Base-by-base conservation (phyloP, 2,797 vertebrate genomes). In the Ctenopoma kingsleyae region DNA sequence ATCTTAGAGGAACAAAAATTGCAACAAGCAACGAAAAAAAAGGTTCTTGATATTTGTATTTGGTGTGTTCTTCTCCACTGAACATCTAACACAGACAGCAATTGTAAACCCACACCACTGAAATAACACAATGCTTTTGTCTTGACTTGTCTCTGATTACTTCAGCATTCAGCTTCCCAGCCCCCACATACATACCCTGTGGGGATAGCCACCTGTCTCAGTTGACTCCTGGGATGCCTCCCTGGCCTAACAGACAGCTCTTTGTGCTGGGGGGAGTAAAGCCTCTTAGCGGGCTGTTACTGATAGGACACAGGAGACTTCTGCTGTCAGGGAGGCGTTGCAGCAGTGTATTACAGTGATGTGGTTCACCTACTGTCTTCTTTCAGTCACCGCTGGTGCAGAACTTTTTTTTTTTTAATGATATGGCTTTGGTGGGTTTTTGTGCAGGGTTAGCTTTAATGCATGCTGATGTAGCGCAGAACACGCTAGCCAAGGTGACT, bases 181-280 rank as follows among this genome's bases (percentile, higher is more conserved):
- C 87, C 89, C 91, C 90, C 90, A 68, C 77, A 54, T 71, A 86
- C 83, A 88, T 77, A 67, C 90, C 87, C 89, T 73, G 74, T 84
- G 89, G 91, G 91, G 85, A 90, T 89, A 83, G 90, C 91, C 93
- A 94, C 93, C 93, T 93, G 93, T 91, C 92, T 80, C 58, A 35
- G 56, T 72, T 65, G 82, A 88, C 89, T 90, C 84, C 84, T 78
- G 81, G 82, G 89, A 89, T 81, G 73, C 70, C 74, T 85, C 63
- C 40, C 20, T 52, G 76, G 82, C 50, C 89, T 50, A 81, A 93
- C 91, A 93, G 86, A 78, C 82, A 79, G 75, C 47, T 83, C 89
- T 91, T 92, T 94, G 91, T 92, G 84, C 65, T 10, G 30, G 62
- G 75, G 60, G 70, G 67, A 27, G 17, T 66, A 89, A 90, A 93